phyloP scores from a whole-genome alignment of 2,888 invertebrate species.

The Nasonovia ribisnigri region DNA sequence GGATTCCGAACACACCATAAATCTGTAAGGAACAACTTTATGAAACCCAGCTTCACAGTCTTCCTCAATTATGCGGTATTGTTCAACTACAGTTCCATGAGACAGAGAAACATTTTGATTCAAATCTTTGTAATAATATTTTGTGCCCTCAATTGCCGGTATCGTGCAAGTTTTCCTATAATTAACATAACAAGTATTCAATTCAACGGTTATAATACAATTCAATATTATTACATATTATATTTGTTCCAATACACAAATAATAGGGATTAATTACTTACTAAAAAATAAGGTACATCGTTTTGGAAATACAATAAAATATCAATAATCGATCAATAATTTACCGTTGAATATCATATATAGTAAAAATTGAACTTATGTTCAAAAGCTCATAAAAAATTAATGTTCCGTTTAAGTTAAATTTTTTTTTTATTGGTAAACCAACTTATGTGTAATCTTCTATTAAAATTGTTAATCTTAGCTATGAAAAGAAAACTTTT shows the following conservation, averaged over 20 bases:
- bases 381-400: no score
- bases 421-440: no score
- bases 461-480: no score
- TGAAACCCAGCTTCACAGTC: slow-evolving; percentile 15
- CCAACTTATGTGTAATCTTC: no score
- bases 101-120: neutral
- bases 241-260: neutral
- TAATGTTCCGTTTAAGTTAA: no score
- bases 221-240: neutral
- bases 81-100: neutral
- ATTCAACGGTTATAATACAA: neutral
- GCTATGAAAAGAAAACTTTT: no score
- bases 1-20: neutral
- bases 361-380: no score
- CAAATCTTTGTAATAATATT: neutral
- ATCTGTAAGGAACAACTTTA: slow-evolving; percentile 11
- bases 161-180: slow-evolving; percentile 12
- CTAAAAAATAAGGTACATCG: neutral
- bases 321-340: no score
- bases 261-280: neutral
- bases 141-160: slow-evolving; percentile 14
- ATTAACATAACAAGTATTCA: neutral
- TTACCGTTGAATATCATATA: no score
- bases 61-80: neutral
- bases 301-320: no score